A percentile compares a stretch with the other conserved stretches of the same genome.
Evolutionary conservation across 2,888 invertebrate genomes (phyloP).

Genomic region (Craniophora ligustri): DNA sequence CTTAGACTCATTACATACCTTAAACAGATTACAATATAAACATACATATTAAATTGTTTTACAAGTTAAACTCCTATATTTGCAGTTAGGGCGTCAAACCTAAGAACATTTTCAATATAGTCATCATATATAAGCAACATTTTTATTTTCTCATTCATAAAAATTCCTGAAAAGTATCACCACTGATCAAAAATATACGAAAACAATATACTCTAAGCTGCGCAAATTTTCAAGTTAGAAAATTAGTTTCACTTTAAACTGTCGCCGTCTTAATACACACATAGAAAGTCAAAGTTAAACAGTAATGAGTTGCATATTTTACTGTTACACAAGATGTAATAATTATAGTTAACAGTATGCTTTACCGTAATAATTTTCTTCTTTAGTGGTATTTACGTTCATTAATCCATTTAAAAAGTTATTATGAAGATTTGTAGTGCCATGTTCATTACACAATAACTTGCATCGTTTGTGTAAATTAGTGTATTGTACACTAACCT

Average conservation of each 20-base stretch:
- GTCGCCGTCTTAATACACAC: slow-evolving; percentile 15
- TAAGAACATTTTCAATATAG: no score
- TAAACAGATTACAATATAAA: background rate
- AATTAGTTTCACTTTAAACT: slow-evolving; percentile 21
- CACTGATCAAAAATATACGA: no score
- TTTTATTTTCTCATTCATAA: no score
- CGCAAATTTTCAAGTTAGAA: background rate
- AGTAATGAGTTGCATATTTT: slow-evolving; percentile 34
- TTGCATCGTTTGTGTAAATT: no score
- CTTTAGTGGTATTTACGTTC: slow-evolving; percentile 15
- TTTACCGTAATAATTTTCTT: slow-evolving; percentile 25
- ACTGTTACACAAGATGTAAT: slow-evolving; percentile 37
- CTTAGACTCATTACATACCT: slow-evolving; percentile 12
- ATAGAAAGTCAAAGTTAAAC: slow-evolving; percentile 40
- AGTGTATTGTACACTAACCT: no score
- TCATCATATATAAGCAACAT: no score
- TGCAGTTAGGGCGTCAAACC: no score
- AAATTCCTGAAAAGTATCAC: no score
- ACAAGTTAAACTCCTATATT: no score
- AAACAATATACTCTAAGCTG: no score
- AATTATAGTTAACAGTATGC: slow-evolving; percentile 21
- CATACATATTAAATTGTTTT: no score
- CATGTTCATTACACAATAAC: no score
- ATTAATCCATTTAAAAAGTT: slow-evolving; percentile 7
- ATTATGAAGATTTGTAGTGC: slow-evolving; percentile 6